Evolutionary conservation across 2,113 vertebrate genomes (phyloP).

Genomic region (Vireo altiloquus): DNA sequence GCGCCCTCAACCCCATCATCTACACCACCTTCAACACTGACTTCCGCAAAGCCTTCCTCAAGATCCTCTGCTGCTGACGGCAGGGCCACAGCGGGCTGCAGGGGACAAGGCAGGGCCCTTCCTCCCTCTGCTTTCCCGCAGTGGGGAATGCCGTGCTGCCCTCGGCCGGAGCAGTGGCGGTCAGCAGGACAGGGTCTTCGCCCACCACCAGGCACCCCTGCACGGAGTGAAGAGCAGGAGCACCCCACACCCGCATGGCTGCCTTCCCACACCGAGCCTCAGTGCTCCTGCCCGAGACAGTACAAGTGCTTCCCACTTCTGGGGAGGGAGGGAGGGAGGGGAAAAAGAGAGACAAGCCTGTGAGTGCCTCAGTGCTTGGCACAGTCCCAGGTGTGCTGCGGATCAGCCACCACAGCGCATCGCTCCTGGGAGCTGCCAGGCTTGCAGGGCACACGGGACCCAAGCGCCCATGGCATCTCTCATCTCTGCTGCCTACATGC

Average conservation of each 20-base stretch:
- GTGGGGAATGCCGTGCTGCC: not conserved
- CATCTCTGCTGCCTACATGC: not conserved
- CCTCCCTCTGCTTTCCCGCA: not conserved
- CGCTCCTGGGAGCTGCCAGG: not conserved
- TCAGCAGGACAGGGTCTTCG: fast-evolving
- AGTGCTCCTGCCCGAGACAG: not conserved
- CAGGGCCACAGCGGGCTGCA: fast-evolving
- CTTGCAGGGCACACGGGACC: fast-evolving
- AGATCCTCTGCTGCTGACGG: constrained; percentile 87
- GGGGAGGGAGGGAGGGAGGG: not conserved
- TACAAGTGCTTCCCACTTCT: not conserved
- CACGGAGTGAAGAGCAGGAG: not conserved
- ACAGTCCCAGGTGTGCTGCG: fast-evolving
- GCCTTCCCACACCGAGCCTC: not conserved
- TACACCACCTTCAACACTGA: constrained; percentile 94
- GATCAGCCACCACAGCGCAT: not conserved
- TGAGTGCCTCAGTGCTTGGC: not conserved
- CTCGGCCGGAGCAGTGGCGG: fast-evolving
- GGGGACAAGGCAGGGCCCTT: fast-evolving
- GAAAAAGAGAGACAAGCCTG: not conserved
- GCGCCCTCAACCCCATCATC: constrained; percentile 91
- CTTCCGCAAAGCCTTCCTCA: constrained; percentile 93
- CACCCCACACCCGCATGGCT: fast-evolving
- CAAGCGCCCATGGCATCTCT: not conserved
- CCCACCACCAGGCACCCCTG: not conserved